phyloP scores from a whole-genome alignment of 1,140 invertebrate genomes.

The Tachypleus tridentatus region DNA sequence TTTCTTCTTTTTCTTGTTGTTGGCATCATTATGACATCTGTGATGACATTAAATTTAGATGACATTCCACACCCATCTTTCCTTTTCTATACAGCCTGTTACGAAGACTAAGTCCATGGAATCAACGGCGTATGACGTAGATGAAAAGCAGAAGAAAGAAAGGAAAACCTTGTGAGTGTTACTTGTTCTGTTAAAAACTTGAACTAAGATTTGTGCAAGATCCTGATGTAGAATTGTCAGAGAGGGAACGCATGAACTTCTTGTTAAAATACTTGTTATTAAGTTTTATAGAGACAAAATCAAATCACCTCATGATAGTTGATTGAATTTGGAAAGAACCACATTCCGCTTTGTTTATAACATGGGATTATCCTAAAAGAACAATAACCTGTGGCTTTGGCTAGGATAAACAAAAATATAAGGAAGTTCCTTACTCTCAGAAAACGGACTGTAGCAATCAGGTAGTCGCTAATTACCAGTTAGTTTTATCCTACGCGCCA shows the following conservation, averaged over 20 bases:
- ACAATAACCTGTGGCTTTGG: too few relatives aligned
- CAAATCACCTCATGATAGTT: not conserved
- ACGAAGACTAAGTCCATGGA: slow-evolving; percentile 23
- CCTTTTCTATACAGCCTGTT: slow-evolving; percentile 21
- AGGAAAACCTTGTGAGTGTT: slow-evolving; percentile 29
- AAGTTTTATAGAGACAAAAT: not conserved
- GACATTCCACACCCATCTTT: not conserved
- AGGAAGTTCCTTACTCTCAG: too few relatives aligned
- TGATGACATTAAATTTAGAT: too few relatives aligned
- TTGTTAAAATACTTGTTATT: not conserved
- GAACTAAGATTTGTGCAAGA: not conserved
- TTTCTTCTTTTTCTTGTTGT: too few relatives aligned
- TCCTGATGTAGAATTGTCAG: not conserved
- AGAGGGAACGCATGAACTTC: not conserved
- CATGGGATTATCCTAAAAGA: too few relatives aligned
- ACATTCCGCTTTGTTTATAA: too few relatives aligned
- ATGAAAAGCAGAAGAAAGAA: slow-evolving; percentile 22
- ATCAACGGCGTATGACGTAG: slow-evolving; percentile 16
- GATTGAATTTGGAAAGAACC: not conserved
- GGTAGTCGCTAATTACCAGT: too few relatives aligned
- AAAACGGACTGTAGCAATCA: too few relatives aligned
- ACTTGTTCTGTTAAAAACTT: not conserved
- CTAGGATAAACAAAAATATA: too few relatives aligned
- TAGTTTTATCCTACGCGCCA: too few relatives aligned
- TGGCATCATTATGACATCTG: too few relatives aligned